A percentile compares a stretch with the other conserved stretches of the same genome.
Conservation (phyloP, 2,113 vertebrate species). For the Agelaius tricolor region DNA sequence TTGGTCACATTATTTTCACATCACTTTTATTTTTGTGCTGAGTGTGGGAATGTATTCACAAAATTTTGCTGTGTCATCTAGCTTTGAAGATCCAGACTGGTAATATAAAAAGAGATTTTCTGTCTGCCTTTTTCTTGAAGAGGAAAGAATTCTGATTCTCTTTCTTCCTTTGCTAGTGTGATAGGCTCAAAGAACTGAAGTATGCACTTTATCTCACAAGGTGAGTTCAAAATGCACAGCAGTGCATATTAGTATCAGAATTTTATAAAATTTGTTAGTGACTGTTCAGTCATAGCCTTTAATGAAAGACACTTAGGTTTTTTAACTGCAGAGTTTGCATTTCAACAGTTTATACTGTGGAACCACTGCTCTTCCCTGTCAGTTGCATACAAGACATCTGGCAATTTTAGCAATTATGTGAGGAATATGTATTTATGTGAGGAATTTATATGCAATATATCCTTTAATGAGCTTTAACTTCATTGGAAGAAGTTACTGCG, state of each 20-base stretch:
- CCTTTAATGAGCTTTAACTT: neutral
- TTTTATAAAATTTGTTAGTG: neutral
- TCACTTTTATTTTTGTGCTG: neutral
- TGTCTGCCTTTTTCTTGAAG: neutral
- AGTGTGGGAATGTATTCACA: neutral
- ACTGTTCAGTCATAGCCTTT: neutral
- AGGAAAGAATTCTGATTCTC: neutral
- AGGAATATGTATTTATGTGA: neutral
- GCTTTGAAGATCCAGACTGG: neutral
- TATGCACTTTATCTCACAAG: neutral
- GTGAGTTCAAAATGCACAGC: neutral
- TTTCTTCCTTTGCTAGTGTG: neutral
- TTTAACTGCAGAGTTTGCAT: neutral
- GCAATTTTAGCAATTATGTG: neutral
- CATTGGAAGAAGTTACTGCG: neutral
- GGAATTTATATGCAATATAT: neutral
- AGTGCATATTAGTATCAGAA: neutral
- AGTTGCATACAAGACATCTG: neutral
- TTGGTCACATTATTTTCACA: neutral
- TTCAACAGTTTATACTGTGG: neutral
- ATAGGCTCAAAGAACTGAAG: neutral
- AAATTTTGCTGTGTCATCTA: neutral
- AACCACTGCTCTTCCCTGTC: neutral
- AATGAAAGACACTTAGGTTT: neutral
- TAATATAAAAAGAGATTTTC: neutral